Percentiles rank a stretch among this genome's conserved stretches.
Conservation (phyloP, 2,888 invertebrate species). For the Eurois occulta region DNA sequence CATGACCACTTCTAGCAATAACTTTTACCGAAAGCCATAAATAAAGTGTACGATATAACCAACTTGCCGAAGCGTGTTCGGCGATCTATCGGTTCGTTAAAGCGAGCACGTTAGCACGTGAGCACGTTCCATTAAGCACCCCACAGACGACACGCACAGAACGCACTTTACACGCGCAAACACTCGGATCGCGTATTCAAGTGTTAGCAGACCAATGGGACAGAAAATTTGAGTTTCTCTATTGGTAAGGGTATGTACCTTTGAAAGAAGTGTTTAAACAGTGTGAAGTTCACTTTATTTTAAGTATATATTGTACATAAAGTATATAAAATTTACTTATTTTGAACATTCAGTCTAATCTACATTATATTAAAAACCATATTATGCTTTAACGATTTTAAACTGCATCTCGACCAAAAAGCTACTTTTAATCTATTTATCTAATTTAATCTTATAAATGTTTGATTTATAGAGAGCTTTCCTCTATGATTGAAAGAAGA, state of each 20-base stretch:
- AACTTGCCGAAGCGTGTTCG: constrained; percentile 24
- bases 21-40: constrained; percentile 17
- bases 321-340: too few species aligned
- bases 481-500: not conserved
- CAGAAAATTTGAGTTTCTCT: constrained; percentile 45
- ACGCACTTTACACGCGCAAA: constrained; percentile 34
- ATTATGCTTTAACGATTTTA: not conserved
- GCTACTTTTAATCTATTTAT: too few species aligned
- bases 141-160: constrained; percentile 43
- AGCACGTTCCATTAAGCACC: constrained; percentile 66
- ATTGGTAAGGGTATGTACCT: constrained; percentile 15
- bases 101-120: constrained; percentile 54
- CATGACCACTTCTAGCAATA: not conserved
- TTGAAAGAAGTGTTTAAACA: not conserved
- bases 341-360: not conserved
- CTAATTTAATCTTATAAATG: not conserved
- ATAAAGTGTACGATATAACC: constrained; percentile 22
- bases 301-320: too few species aligned
- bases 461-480: not conserved
- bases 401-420: not conserved
- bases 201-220: constrained; percentile 51
- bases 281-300: not conserved
- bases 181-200: constrained; percentile 46
- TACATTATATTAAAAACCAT: not conserved
- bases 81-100: constrained; percentile 42